Base-by-base conservation (phyloP, 1,140 invertebrate species). In the Drosophila bocqueti region DNA sequence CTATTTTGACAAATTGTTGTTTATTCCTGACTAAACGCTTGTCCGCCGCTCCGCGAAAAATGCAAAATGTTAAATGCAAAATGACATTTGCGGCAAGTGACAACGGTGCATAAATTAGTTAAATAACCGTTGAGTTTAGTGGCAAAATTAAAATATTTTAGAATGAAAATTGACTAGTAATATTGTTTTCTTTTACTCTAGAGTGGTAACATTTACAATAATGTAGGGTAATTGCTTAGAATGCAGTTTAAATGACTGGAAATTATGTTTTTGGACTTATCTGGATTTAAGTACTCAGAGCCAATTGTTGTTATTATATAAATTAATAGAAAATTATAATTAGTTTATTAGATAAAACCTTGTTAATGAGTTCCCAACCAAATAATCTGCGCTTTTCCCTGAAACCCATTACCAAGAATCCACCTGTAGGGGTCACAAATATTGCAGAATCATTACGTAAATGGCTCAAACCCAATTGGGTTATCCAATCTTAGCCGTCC, bases 11-110 rank as follows among this genome's bases (percentile, higher is more conserved):
- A 80, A 80, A 80, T 87, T 83, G 72, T 65, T 81, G 77, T 81
- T 83, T 80, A 78, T 68, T 83, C 61, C 81, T 77, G 72, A 87
- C 83, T 87, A 86, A 87, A 89, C 72, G 83, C 80, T 81, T 89
- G 79, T 79, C 61, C 38, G 75, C 16, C 21, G 75, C 40, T 18
- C 50, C n/a, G 49, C 75, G 31, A 54, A 77, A 59, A 26, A 67
- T 26, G 54, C 36, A 55, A 55, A 36, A 55, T 55, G 34, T 55
- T 55, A 59, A 77, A 77, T 62, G 63, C 74, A 69, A 78, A 78
- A 68, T 78, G 67, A 79, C 76, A 79, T 74, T 61, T 50, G 68
- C 46, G 68, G 68, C 68, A 18, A 79, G 75, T 73, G 76, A 64
- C 76, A 65, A 55, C 60, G 67, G 76, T 73, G 76, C 76, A 79